These are phyloP conservation scores for Poecilia latipinna DNA, from an alignment of 2,113 vertebrate genomes.

Conservation along the genomic window DNA sequence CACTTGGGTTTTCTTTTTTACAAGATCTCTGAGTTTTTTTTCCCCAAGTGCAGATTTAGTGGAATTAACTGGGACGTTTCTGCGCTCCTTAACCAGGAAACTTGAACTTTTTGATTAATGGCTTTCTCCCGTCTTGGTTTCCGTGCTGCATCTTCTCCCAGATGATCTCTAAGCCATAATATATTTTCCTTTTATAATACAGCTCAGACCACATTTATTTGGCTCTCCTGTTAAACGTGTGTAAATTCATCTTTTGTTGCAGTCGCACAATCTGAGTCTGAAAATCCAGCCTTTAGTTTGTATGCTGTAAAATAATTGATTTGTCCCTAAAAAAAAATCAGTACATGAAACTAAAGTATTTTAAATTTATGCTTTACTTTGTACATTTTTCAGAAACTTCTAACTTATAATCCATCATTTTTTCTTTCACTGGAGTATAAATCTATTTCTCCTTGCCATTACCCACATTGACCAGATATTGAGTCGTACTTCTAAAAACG, in stretches of 20 bases:
- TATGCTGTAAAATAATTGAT: neutral
- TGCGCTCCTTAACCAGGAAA: slow-evolving; percentile 50
- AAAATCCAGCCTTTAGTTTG: neutral
- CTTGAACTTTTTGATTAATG: slow-evolving; percentile 66
- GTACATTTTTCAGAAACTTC: neutral
- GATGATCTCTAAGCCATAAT: slow-evolving; percentile 42
- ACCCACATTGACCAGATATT: too few relatives aligned
- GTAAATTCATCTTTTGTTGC: neutral
- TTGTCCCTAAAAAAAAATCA: neutral
- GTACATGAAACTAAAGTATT: neutral
- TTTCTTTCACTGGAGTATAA: neutral
- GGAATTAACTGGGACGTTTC: slow-evolving; percentile 12
- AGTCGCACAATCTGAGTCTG: neutral
- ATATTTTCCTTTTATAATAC: neutral
- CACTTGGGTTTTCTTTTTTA: slow-evolving; percentile 55
- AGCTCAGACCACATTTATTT: neutral
- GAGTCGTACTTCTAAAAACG: too few relatives aligned
- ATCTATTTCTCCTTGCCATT: too few relatives aligned
- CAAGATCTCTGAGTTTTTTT: slow-evolving; percentile 53
- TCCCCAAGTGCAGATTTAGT: too few relatives aligned
- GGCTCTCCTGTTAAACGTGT: neutral
- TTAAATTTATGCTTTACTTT: neutral
- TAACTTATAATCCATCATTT: neutral
- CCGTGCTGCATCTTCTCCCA: slow-evolving; percentile 11
- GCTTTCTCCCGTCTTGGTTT: slow-evolving; percentile 4